These are phyloP conservation scores for Amyelois transitella DNA, from an alignment of 1,140 invertebrate genomes.

Conservation along the genomic window DNA sequence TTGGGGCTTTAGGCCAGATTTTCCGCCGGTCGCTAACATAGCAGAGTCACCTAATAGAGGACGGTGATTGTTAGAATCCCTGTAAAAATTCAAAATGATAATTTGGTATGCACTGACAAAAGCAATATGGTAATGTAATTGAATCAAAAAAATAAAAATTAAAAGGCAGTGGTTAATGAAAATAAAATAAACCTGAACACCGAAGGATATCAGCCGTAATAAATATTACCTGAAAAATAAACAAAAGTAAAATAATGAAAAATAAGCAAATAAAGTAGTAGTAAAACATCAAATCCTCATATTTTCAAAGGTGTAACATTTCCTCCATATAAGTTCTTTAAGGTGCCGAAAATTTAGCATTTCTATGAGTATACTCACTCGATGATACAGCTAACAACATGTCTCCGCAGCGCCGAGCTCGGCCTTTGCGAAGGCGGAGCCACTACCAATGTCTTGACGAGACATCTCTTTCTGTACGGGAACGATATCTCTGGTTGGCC, in stretches of 20 bases:
- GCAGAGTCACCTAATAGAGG: conserved; percentile 92
- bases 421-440: conserved; percentile 63
- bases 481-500: conserved; percentile 57
- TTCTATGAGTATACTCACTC: conserved; percentile 25
- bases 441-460: conserved; percentile 58
- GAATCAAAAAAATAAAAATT: conserved; percentile 11
- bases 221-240: conserved; percentile 3
- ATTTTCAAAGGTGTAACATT: no score
- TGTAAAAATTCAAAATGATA: conserved; percentile 55
- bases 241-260: conserved; percentile 8
- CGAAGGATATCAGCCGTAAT: not conserved
- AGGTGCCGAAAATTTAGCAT: not conserved
- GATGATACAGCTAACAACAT: conserved; percentile 62
- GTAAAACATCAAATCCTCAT: no score
- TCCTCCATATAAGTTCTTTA: no score
- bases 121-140: not conserved
- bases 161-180: conserved; percentile 1
- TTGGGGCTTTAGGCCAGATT: conserved; percentile 86
- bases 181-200: conserved; percentile 6
- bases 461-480: conserved; percentile 60
- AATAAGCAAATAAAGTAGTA: conserved; percentile 15
- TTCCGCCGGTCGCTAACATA: conserved; percentile 90
- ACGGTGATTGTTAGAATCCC: conserved; percentile 94
- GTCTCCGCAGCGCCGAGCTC: conserved; percentile 48
- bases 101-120: not conserved